phyloP scores from a whole-genome alignment of 2,113 vertebrate genomes.

The Chaetops frenatus region DNA sequence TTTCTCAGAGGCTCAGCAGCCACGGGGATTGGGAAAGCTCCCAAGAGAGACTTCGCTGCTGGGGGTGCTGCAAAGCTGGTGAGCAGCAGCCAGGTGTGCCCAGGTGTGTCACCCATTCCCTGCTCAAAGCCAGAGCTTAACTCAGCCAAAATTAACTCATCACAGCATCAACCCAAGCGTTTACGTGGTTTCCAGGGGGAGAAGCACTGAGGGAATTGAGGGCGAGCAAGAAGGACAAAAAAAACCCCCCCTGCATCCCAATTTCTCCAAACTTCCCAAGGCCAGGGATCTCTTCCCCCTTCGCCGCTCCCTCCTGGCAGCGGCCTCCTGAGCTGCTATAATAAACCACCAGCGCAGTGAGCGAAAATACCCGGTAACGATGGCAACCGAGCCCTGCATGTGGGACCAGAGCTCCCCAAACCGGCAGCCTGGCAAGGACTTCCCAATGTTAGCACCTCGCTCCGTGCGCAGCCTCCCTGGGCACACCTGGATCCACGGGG shows the following conservation, averaged over 20 bases:
- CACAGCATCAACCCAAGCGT: fast-evolving
- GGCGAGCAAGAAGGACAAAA: neutral
- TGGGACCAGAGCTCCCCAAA: neutral
- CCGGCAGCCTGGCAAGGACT: conserved; percentile 18
- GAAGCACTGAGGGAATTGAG: neutral
- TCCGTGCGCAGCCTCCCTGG: neutral
- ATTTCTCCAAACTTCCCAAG: neutral
- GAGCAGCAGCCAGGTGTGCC: neutral
- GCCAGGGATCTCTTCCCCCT: neutral
- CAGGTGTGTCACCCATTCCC: neutral
- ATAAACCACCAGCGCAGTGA: neutral
- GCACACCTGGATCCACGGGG: neutral
- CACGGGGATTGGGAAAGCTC: neutral
- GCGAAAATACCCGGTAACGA: conserved; percentile 28
- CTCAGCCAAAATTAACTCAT: neutral
- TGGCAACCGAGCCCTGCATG: conserved; percentile 20
- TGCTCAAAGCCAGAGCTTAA: neutral
- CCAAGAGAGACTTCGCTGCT: fast-evolving
- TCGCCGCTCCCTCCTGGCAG: neutral
- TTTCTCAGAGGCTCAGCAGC: neutral
- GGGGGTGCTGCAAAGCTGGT: fast-evolving
- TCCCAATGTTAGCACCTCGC: conserved; percentile 32
- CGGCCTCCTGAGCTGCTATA: neutral
- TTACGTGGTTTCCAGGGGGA: neutral
- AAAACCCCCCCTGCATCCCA: neutral